phyloP scores from a whole-genome alignment of 1,140 invertebrate genomes.

The Zaprionus ghesquierei region DNA sequence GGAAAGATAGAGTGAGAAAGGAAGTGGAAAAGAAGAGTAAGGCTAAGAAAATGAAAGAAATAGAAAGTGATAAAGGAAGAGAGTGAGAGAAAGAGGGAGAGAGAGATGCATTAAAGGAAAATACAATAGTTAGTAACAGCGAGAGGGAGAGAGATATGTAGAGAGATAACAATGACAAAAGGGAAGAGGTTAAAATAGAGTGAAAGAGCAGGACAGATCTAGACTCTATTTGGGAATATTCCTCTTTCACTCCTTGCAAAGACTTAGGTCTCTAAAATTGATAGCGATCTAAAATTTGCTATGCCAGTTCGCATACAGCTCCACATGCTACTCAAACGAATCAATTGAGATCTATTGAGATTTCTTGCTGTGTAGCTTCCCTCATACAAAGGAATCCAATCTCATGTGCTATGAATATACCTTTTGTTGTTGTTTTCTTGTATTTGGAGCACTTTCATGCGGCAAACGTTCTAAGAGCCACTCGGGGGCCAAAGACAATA shows the following conservation, averaged over 20 bases:
- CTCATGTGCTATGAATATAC: neutral
- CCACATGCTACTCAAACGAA: neutral
- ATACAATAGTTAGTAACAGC: too few relatives aligned
- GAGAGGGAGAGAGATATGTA: neutral
- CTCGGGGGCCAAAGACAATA: conserved; percentile 7
- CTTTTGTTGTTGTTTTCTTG: neutral
- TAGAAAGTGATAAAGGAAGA: too few relatives aligned
- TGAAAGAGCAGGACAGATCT: too few relatives aligned
- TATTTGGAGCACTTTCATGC: conserved; percentile 20
- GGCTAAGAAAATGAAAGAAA: too few relatives aligned
- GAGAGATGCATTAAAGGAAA: neutral
- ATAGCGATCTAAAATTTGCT: neutral
- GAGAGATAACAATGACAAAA: too few relatives aligned
- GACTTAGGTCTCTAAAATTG: neutral
- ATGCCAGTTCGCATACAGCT: neutral
- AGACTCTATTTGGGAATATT: too few relatives aligned
- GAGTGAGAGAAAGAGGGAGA: neutral
- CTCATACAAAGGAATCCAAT: neutral
- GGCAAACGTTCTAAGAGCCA: conserved; percentile 15
- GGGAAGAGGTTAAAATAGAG: too few relatives aligned
- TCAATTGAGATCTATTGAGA: neutral
- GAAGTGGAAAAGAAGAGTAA: too few relatives aligned
- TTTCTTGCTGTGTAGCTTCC: neutral
- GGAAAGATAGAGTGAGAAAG: neutral
- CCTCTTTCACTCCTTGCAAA: too few relatives aligned